Percentiles rank a stretch among this genome's conserved stretches.
These are phyloP conservation scores for Spondyliosoma cantharus DNA, from an alignment of 2,797 vertebrate species.

Conservation along the genomic window DNA sequence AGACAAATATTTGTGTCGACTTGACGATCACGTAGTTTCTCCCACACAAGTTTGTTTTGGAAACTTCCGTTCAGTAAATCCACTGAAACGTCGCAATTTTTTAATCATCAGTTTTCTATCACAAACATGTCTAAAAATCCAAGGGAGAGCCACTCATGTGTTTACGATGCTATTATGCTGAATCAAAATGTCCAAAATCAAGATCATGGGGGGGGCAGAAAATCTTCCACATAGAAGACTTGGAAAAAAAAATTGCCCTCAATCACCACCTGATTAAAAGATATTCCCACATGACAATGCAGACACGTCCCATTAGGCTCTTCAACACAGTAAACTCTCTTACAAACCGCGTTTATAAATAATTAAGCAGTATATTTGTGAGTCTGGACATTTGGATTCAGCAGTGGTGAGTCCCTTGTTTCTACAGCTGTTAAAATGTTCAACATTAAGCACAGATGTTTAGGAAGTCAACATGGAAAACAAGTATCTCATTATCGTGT, in stretches of 20 bases:
- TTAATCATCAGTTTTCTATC: not conserved
- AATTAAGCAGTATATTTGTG: not conserved
- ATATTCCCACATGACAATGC: not conserved
- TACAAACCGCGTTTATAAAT: not conserved
- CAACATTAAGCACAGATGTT: slow-evolving; percentile 26
- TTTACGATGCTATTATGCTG: slow-evolving; percentile 16
- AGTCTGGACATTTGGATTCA: slow-evolving; percentile 55
- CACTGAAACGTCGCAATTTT: slow-evolving; percentile 1
- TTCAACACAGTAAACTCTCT: not conserved
- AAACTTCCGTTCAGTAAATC: slow-evolving; percentile 12
- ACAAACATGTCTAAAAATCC: slow-evolving; percentile 9
- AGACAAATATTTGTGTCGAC: not conserved
- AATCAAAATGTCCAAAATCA: slow-evolving; percentile 54
- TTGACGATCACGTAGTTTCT: slow-evolving; percentile 10
- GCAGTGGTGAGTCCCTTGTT: slow-evolving; percentile 14
- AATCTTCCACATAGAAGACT: not conserved
- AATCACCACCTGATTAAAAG: not conserved
- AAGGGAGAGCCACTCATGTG: not conserved
- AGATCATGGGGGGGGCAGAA: not conserved
- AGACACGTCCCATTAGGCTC: not conserved
- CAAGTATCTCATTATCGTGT: slow-evolving; percentile 33
- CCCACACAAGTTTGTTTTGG: not conserved
- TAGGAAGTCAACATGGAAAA: slow-evolving; percentile 40
- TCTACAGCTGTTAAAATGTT: slow-evolving; percentile 30
- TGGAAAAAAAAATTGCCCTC: not conserved